phyloP scores from a whole-genome alignment of 1,140 invertebrate species.

The Arctopsyche grandis region DNA sequence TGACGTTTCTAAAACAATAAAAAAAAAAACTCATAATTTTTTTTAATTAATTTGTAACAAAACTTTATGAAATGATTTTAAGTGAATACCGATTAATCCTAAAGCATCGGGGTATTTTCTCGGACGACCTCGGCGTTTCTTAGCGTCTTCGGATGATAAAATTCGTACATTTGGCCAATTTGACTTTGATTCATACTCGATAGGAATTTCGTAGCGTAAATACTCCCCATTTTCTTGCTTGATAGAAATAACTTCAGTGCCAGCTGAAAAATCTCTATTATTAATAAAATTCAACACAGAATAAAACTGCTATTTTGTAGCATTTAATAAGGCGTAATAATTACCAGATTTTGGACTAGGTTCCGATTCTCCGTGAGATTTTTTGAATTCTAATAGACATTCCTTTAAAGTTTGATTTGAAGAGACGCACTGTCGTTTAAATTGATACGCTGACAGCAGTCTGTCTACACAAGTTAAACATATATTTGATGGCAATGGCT shows the following conservation, averaged over 20 bases:
- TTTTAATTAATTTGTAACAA: neutral
- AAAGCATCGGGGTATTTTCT: conserved; percentile 65
- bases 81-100: conserved; percentile 63
- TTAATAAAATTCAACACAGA: neutral
- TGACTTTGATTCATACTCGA: conserved; percentile 60
- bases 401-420: conserved; percentile 65
- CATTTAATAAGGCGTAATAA: neutral
- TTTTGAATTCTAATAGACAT: conserved; percentile 64
- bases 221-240: conserved; percentile 65
- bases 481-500: conserved; percentile 64
- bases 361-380: conserved; percentile 14
- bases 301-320: neutral
- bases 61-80: no score
- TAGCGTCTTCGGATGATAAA: neutral
- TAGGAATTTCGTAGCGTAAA: conserved; percentile 64
- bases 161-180: conserved; percentile 58
- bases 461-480: conserved; percentile 65
- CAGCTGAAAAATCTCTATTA: conserved; percentile 51
- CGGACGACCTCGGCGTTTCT: conserved; percentile 57
- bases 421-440: conserved; percentile 64
- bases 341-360: conserved; percentile 9
- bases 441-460: conserved; percentile 65
- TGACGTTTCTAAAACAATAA: conserved; percentile 42
- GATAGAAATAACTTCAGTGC: conserved; percentile 64
- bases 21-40: neutral